These are phyloP conservation scores for Poecilia wingei DNA, from an alignment of 2,797 vertebrate species.

Conservation along the genomic window DNA sequence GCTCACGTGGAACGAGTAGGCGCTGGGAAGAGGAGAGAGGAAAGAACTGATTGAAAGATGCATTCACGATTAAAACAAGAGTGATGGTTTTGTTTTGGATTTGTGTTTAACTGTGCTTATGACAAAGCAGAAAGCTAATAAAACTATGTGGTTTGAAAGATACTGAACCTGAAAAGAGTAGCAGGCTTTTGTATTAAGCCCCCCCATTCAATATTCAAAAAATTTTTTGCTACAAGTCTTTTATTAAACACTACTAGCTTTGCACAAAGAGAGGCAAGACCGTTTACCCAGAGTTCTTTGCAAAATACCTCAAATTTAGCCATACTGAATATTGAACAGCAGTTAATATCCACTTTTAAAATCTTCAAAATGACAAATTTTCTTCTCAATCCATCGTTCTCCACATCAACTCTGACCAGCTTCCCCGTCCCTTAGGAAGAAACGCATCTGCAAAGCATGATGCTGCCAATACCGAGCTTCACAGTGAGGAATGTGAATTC, in stretches of 20 bases:
- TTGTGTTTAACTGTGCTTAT: not conserved
- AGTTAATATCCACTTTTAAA: not conserved
- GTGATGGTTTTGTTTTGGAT: not conserved
- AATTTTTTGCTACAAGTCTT: not conserved
- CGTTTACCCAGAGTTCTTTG: not conserved
- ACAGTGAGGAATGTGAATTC: not conserved
- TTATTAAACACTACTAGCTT: not conserved
- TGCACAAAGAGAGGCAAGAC: not conserved
- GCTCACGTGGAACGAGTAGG: slow-evolving; percentile 90
- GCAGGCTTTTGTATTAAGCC: not conserved
- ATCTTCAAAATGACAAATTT: not conserved
- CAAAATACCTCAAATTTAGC: not conserved
- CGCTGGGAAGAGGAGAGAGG: slow-evolving; percentile 63
- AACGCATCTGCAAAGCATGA: not conserved
- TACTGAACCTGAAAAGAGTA: not conserved
- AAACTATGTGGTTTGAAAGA: not conserved
- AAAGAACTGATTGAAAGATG: not conserved
- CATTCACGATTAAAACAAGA: not conserved
- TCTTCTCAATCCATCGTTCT: not conserved
- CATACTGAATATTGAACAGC: not conserved
- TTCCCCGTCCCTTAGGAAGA: not conserved
- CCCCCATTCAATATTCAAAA: not conserved
- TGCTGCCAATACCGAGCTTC: not conserved
- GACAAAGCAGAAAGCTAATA: not conserved
- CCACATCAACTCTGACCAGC: not conserved